Base-by-base conservation (phyloP, 2,888 invertebrate genomes). In the Ornithoptera alexandrae region DNA sequence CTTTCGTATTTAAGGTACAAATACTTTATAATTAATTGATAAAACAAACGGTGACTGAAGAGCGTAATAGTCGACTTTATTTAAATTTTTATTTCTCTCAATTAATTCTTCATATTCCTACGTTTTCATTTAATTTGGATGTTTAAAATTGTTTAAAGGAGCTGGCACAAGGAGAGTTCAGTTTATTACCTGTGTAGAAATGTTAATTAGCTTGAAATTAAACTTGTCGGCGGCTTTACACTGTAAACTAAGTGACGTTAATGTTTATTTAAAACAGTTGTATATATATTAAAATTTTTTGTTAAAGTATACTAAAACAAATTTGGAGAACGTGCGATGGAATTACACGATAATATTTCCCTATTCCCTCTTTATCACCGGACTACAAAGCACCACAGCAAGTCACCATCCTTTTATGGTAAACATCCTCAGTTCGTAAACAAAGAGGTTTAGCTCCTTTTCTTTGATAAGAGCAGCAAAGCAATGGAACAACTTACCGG, bases 21-120 rank as follows among this genome's bases (percentile, higher is more conserved):
- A 22, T 58, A 24, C 57, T 58, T 58, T 58, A 58, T 58, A 58
- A 58, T 58, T 58, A 58, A 58, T 58, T 58, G 22, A 58, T 58
- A 22, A 58, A 58, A 58, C 57, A 58, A 58, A n/a, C 24, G 57
- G 4, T n/a, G 24, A 58, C 10, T 58, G n/a, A 12, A 22, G 12
- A 12, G 22, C 57, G n/a, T 3, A 30, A 53, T 18, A 20, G 18
- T 58, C 57, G 22, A 22, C 22, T 58, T 57, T 56, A 56, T 46
- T 46, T 17, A 7, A 6, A n/a, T n/a, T 18, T 53, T n/a, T 53
- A n/a, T 4, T 53, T 8, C 2, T 8, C 53, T 6, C 18, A 53
- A 53, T 53, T 6, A n/a, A 53, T n/a, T n/a, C 18, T n/a, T 50
- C 12, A n/a, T n/a, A 53, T 6, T 18, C 18, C 6, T 53, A 53